phyloP scores from a whole-genome alignment of 2,888 invertebrate genomes.

The Cheilosia soror region DNA sequence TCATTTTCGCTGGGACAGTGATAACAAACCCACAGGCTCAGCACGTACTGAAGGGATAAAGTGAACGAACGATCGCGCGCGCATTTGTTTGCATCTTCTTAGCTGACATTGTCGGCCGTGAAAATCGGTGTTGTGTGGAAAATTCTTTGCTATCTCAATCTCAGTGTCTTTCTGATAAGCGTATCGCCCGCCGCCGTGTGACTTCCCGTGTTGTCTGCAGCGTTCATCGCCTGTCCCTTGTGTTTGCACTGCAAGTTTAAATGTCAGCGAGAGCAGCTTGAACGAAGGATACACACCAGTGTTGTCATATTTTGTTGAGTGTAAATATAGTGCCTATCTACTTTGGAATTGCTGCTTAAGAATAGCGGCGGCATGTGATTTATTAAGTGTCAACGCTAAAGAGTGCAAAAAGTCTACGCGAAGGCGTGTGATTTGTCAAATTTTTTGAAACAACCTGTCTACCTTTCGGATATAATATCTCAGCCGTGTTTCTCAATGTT shows the following conservation, averaged over 20 bases:
- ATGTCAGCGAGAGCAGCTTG: conserved; percentile 30
- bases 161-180: conserved; percentile 41
- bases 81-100: conserved; percentile 32
- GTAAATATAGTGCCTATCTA: conserved; percentile 20
- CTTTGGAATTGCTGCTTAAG: not conserved
- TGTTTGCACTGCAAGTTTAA: conserved; percentile 16
- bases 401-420: conserved; percentile 1
- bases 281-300: conserved; percentile 6
- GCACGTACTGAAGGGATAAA: conserved; percentile 52
- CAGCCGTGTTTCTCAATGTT: not conserved
- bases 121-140: conserved; percentile 61
- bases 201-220: not conserved
- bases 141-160: conserved; percentile 39
- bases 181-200: not conserved
- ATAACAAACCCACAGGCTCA: conserved; percentile 28
- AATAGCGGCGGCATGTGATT: conserved; percentile 22
- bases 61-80: conserved; percentile 52
- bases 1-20: conserved; percentile 52
- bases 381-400: conserved; percentile 7
- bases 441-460: not conserved
- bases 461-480: not conserved
- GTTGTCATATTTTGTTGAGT: conserved; percentile 14
- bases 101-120: conserved; percentile 42
- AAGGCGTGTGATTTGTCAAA: conserved; percentile 34
- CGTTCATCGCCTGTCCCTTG: conserved; percentile 2